Evolutionary conservation across 2,888 invertebrate species (phyloP), one percentile per base, ranked within the genome.

Genomic region (Thymelicus acteon): DNA sequence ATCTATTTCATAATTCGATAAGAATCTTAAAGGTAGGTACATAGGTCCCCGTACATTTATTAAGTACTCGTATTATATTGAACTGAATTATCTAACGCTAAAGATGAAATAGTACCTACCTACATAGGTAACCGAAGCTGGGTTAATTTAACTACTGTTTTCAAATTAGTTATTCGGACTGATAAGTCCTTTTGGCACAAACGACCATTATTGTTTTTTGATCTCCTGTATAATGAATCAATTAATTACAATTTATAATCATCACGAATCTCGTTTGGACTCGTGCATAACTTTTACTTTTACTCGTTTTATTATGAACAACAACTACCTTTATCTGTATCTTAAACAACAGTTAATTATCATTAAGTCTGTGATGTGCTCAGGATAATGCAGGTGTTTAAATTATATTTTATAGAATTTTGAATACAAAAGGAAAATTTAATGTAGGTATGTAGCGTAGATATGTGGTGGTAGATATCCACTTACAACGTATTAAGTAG

Each of bases 341-440:
- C 78, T 82, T 80, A 81, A 81, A 79, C 73, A 77, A 74, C 74
- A 67, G 73, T 77, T 82, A 82, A 82, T 83, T 80, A 81, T 77
- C 65, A 69, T 72, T 62, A 67, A 73, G 62, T 37, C 69, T 68
- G 60, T n/a, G n/a, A n/a, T n/a, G n/a, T 68, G 71, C 72, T 63
- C 73, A 75, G 76, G 71, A 79, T 78, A 73, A 75, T 78, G 57
- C 58, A 69, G 63, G 63, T 69, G 63, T 57, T 57, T 5, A 57
- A 31, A 10, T 54, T 54, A 54, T 24, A 54, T 31, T 31, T 57
- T 57, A 31, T 5, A 13, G 0, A 57, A 57, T 12, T 57, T 13
- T 37, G 13, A 57, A 54, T 19, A 54, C 24, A 24, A 54, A 54
- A 54, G 10, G 12, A 40, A 10, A 64, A 65, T 37, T 64, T 44